These are phyloP conservation scores for Leptoclinus maculatus DNA, from an alignment of 2,797 vertebrate genomes.

Conservation along the genomic window DNA sequence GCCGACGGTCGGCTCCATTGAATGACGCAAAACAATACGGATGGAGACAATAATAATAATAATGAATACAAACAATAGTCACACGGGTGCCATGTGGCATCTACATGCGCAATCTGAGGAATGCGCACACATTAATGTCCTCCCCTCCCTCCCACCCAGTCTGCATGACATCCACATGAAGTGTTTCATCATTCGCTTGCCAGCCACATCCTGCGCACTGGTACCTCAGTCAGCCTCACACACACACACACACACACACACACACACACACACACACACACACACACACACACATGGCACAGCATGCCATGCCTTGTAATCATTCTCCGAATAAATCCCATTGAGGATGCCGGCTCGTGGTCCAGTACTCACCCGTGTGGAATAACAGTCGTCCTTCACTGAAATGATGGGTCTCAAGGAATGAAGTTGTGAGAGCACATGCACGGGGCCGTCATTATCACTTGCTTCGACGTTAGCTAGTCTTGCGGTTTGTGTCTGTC, in stretches of 20 bases:
- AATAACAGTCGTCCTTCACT: constrained; percentile 23
- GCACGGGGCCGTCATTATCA: constrained; percentile 78
- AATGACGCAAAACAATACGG: neutral
- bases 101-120: constrained; percentile 27
- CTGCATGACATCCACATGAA: constrained; percentile 67
- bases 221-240: constrained; percentile 9
- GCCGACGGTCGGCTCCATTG: neutral
- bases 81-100: constrained; percentile 33
- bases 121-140: constrained; percentile 40
- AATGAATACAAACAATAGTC: neutral
- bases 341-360: neutral
- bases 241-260: neutral
- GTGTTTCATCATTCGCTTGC: constrained; percentile 83
- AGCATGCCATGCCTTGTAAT: neutral
- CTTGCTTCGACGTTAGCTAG: constrained; percentile 8
- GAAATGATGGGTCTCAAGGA: constrained; percentile 69
- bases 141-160: constrained; percentile 35
- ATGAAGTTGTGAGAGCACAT: constrained; percentile 83
- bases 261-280: neutral
- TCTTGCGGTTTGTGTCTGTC: neutral
- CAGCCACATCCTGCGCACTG: constrained; percentile 55
- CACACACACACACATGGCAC: neutral
- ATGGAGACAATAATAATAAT: neutral
- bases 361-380: constrained; percentile 58
- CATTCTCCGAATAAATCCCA: neutral